Evolutionary conservation across 2,113 vertebrate genomes (phyloP).

Genomic region (Baryphthengus martii): DNA sequence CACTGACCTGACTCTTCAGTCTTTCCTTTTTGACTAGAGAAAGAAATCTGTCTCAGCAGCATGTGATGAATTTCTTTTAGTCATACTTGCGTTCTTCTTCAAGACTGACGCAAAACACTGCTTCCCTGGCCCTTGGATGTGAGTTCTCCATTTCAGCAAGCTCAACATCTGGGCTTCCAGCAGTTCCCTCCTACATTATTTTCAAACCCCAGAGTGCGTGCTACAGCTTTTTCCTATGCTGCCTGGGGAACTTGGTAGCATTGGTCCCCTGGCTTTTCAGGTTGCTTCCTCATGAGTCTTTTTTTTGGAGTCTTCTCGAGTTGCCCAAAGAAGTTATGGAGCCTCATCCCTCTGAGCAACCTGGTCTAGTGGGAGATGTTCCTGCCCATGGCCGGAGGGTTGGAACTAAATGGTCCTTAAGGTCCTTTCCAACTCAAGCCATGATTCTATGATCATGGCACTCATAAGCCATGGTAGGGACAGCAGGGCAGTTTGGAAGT

Average conservation of each 20-base stretch:
- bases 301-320: background rate
- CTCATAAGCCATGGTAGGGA: background rate
- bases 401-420: too few species aligned
- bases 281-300: background rate
- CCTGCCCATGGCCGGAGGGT: too few species aligned
- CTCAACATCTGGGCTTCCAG: background rate
- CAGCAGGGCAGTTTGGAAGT: background rate
- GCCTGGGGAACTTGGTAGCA: too few species aligned
- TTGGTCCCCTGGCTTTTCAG: background rate
- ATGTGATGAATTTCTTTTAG: background rate
- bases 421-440: too few species aligned
- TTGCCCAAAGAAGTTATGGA: too few species aligned
- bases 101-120: background rate
- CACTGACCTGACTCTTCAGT: background rate
- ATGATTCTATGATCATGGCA: too few species aligned
- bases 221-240: background rate
- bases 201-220: background rate
- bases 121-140: background rate
- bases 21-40: background rate
- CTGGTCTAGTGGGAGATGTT: too few species aligned
- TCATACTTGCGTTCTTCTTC: background rate
- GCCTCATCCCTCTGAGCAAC: too few species aligned
- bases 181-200: background rate
- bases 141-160: background rate
- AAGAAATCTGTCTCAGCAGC: background rate